Percentiles rank a stretch among this genome's conserved stretches.
Evolutionary conservation across 2,113 vertebrate genomes (phyloP).

Genomic region (Trogon surrucura): DNA sequence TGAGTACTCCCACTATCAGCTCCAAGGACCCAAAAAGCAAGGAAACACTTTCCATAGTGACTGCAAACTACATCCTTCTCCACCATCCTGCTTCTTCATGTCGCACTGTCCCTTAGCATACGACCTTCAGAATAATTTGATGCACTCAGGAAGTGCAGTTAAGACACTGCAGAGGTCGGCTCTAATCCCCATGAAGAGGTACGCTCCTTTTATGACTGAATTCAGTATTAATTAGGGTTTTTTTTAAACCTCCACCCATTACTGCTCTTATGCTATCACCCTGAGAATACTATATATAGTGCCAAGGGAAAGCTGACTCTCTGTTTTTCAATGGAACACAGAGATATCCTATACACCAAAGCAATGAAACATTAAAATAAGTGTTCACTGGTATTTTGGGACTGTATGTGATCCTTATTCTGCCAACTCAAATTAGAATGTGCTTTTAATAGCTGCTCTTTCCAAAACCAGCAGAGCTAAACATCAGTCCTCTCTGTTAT

Average conservation of each 20-base stretch:
- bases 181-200: background rate
- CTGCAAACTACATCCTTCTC: background rate
- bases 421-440: constrained; percentile 39
- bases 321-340: constrained; percentile 3
- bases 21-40: background rate
- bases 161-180: background rate
- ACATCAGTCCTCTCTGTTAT: constrained; percentile 11
- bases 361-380: constrained; percentile 38
- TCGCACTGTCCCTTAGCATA: background rate
- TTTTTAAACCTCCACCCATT: background rate
- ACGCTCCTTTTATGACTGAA: background rate
- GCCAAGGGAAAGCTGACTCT: constrained; percentile 30
- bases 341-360: background rate
- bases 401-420: constrained; percentile 34
- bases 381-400: constrained; percentile 34
- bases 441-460: constrained; percentile 49
- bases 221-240: background rate
- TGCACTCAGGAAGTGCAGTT: background rate
- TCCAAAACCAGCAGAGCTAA: constrained; percentile 30
- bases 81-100: background rate
- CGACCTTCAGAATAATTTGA: background rate
- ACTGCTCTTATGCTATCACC: background rate
- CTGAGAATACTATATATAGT: constrained; percentile 4
- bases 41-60: background rate
- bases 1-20: background rate